phyloP scores from a whole-genome alignment of 2,113 vertebrate species.

The Eudyptes chrysolophus region DNA sequence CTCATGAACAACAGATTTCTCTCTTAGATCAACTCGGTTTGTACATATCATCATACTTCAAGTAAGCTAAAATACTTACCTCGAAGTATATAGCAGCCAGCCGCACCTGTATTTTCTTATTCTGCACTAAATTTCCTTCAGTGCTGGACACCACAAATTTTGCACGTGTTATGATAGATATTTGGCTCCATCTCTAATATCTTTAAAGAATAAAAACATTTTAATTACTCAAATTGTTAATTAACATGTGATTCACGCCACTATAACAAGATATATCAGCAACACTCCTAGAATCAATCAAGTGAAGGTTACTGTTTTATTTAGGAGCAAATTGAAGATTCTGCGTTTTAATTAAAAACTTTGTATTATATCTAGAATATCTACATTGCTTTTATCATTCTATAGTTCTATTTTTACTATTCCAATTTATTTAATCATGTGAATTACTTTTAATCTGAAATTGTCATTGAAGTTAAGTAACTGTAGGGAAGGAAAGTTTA shows the following conservation, averaged over 20 bases:
- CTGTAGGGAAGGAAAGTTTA: not conserved
- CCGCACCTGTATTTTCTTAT: conserved; percentile 49
- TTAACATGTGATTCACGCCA: conserved; percentile 47
- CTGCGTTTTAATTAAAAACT: conserved; percentile 46
- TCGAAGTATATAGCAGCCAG: conserved; percentile 27
- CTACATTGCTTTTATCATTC: conserved; percentile 36
- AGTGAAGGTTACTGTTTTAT: conserved; percentile 69
- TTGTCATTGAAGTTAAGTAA: not conserved
- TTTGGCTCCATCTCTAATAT: conserved; percentile 67
- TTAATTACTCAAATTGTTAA: conserved; percentile 72
- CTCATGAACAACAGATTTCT: conserved; percentile 45
- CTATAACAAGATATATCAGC: conserved; percentile 54
- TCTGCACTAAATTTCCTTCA: conserved; percentile 52
- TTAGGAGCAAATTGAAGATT: conserved; percentile 57
- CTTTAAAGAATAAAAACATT: conserved; percentile 76
- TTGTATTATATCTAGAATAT: conserved; percentile 20
- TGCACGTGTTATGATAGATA: conserved; percentile 53
- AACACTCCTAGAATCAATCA: conserved; percentile 69
- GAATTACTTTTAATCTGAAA: conserved; percentile 20
- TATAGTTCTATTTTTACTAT: conserved; percentile 40
- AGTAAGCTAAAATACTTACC: conserved; percentile 58
- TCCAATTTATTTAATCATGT: conserved; percentile 7
- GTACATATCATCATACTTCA: conserved; percentile 22
- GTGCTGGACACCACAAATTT: conserved; percentile 62
- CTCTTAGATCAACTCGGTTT: conserved; percentile 39